Base-by-base conservation (phyloP, 2,888 invertebrate genomes). In the Synanthedon tipuliformis region DNA sequence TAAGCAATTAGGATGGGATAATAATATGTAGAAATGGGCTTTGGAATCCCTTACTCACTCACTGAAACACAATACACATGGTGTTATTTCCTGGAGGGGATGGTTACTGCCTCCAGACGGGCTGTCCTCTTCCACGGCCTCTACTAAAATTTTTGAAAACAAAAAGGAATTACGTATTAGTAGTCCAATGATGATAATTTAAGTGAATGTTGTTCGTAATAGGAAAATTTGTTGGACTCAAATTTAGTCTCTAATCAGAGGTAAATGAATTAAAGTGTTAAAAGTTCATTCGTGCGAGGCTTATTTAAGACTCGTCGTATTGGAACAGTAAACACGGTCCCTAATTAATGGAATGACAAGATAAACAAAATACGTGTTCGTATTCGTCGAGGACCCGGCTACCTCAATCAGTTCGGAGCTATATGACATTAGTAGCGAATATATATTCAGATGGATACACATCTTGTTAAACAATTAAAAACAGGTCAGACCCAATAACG, bases 331-430 rank as follows among this genome's bases (percentile, higher is more conserved):
- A 81, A 80, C 75, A 79, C 68, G 70, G 64, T 59, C 64, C 66
- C 66, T 77, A 77, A 79, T 79, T 79, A 77, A 75, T 75, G 71
- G 66, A 75, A 77, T 68, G 73, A 70, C 72, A 75, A 74, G 59
- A 61, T 59, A 63, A 62, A 62, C 60, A 62, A 60, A 59, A 56
- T 56, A 68, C 73, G 73, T 69, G 67, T 64, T 50, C 52, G 50
- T 50, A 49, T 54, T 41, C 41, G 49, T 49, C n/a, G n/a, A 34
- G 62, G 64, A 57, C 53, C 59, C 56, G 61, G 56, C 61, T 60
- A 57, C 60, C 63, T 65, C 63, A 64, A 66, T 69, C 63, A 63
- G 50, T 51, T 10, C 15, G 15, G 34, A 10, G 34, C 2, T 34
- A 34, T 7, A 34, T 34, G 34, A 34, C 34, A 34, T 34, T 34